Percentiles rank a stretch among this genome's conserved stretches.
Evolutionary conservation across 2,113 vertebrate genomes (phyloP).

Genomic region (Capricornis sumatraensis): DNA sequence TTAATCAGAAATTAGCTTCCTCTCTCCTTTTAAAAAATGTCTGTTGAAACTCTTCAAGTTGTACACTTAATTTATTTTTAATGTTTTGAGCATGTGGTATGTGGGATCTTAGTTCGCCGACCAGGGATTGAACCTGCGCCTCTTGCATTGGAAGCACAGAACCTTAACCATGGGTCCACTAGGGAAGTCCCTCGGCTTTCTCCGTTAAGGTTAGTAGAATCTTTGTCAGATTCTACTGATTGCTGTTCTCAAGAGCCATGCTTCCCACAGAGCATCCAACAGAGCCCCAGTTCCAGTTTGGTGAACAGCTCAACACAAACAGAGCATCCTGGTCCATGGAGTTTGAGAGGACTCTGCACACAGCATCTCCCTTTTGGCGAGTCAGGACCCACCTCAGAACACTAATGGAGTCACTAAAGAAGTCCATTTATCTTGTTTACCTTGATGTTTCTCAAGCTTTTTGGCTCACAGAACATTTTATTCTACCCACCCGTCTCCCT

Average conservation of each 20-base stretch:
- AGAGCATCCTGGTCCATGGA: not conserved
- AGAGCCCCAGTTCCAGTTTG: not conserved
- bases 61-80: not conserved
- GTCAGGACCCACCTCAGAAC: not conserved
- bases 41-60: not conserved
- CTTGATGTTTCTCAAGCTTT: not conserved
- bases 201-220: not conserved
- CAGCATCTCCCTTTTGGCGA: not conserved
- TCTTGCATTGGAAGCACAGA: not conserved
- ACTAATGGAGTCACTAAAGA: not conserved
- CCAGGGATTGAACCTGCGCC: not conserved
- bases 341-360: not conserved
- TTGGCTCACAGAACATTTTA: not conserved
- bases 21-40: not conserved
- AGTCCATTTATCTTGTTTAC: not conserved
- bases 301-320: not conserved
- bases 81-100: not conserved
- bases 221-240: not conserved
- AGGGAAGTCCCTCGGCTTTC: not conserved
- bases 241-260: not conserved
- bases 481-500: too few relatives aligned
- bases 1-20: not conserved
- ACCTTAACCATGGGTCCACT: not conserved
- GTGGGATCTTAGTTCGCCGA: not conserved
- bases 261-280: not conserved